Base-by-base conservation (phyloP, 2,113 vertebrate genomes). In the Ceyx cyanopectus region DNA sequence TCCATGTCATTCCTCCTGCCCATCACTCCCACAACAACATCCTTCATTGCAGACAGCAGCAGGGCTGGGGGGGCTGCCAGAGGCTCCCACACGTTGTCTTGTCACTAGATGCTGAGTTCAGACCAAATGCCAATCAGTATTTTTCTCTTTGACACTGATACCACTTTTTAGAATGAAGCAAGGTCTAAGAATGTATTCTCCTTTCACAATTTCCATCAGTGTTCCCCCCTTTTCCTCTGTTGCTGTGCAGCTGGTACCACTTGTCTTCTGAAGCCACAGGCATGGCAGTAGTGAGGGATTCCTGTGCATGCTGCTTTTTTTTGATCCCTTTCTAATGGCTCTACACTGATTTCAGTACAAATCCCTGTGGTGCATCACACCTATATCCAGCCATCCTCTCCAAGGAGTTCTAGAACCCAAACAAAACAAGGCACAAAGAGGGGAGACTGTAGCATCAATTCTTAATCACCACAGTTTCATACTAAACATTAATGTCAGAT, bases 31-130 rank as follows among this genome's bases (percentile, higher is more conserved):
- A 81, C 87, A 85, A 78, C 95, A 92, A 94, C 66, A 91, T 96
- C 92, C 96, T 97, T 98, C 97, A 98, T 97, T 97, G 97, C 96
- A 97, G 98, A 98, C 92, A 94, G 87, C 19, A 45, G 46, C 32
- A 45, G 45, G 54, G 72, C 57, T 48, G 4, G 7, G 20, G 27
- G 30, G 37, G 67, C 17, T 40, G 32, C 40, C 79, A 93, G 60
- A 87, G 50, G 32, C 78, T 45, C 70, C 67, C 50, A 57, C 26
- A 20, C 32, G 21, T 58, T 85, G 19, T 20, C 60, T 82, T 80
- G 84, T 89, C 51, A 73, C n/a, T 83, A 66, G 65, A 90, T 58
- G 57, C 41, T 79, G 90, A 91, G 87, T 66, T 73, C 77, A 87
- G 56, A 89, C 22, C 53, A 92, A 92, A 90, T n/a, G 8, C 22